Conservation (phyloP, 2,113 vertebrate genomes). For the Otocyon megalotis region DNA sequence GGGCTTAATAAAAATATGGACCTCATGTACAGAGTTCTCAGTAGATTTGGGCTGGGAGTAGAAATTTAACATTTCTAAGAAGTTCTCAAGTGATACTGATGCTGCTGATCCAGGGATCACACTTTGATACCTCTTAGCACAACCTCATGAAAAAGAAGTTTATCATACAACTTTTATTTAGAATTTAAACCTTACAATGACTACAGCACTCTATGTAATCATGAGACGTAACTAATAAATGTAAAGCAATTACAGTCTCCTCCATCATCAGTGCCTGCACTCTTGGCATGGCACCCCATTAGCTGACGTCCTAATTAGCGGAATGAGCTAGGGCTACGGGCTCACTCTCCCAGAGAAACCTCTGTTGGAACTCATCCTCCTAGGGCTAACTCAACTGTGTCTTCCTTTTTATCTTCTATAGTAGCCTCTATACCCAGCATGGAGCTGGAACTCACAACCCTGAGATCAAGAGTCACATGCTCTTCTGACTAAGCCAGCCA, state of each 20-base stretch:
- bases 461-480: not conserved
- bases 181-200: not conserved
- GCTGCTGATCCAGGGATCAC: not conserved
- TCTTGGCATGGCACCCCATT: not conserved
- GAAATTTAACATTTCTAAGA: not conserved
- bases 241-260: not conserved
- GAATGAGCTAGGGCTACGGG: not conserved
- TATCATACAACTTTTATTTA: not conserved
- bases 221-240: not conserved
- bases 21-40: not conserved
- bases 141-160: not conserved
- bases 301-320: not conserved
- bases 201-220: not conserved
- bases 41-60: not conserved
- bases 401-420: not conserved
- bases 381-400: not conserved
- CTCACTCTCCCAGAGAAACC: not conserved
- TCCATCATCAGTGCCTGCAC: not conserved
- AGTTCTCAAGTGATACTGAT: not conserved
- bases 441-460: not conserved
- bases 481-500: not conserved
- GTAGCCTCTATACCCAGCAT: not conserved
- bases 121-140: not conserved
- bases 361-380: not conserved
- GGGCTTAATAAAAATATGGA: not conserved